Conservation (phyloP, 2,888 invertebrate genomes). For the Ferdinandea cuprea region DNA sequence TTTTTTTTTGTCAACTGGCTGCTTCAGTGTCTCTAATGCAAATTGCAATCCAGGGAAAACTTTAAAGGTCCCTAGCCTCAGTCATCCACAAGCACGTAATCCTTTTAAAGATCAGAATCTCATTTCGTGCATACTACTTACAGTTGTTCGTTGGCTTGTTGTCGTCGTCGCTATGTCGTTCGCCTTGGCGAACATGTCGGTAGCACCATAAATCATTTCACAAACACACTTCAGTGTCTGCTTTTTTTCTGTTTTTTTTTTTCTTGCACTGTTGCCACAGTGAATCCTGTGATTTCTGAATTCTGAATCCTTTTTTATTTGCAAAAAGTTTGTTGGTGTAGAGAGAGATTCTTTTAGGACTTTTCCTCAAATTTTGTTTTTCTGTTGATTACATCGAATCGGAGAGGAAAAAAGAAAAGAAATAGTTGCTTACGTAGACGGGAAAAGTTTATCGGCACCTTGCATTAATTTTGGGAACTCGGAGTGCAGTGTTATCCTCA, state of each 20-base stretch:
- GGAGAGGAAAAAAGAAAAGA: neutral
- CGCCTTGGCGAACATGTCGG: constrained; percentile 40
- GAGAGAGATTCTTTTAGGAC: constrained; percentile 11
- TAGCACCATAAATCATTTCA: constrained; percentile 62
- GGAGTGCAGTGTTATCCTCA: constrained; percentile 41
- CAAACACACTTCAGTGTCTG: constrained; percentile 53
- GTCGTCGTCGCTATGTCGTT: constrained; percentile 36
- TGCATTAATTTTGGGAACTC: constrained; percentile 58
- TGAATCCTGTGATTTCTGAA: constrained; percentile 32
- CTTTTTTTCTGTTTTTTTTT: constrained; percentile 33
- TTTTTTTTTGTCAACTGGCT: neutral
- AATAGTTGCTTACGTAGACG: constrained; percentile 3
- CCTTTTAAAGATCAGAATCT: constrained; percentile 38
- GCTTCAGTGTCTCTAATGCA: constrained; percentile 36
- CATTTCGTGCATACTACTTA: constrained; percentile 9
- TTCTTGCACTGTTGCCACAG: neutral
- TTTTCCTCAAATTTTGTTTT: constrained; percentile 5
- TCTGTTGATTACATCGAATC: constrained; percentile 48
- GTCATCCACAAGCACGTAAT: constrained; percentile 17
- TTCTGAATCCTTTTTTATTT: constrained; percentile 38
- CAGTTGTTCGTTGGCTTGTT: constrained; percentile 16
- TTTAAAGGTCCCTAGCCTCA: constrained; percentile 40
- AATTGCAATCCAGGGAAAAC: constrained; percentile 29
- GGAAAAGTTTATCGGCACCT: constrained; percentile 68
- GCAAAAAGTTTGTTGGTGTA: constrained; percentile 6